Evolutionary conservation across 30 jellyfish, hydroid and myxozoan species (phyloP).

Genomic region (Aurelia aurita complex sp. Pacific): DNA sequence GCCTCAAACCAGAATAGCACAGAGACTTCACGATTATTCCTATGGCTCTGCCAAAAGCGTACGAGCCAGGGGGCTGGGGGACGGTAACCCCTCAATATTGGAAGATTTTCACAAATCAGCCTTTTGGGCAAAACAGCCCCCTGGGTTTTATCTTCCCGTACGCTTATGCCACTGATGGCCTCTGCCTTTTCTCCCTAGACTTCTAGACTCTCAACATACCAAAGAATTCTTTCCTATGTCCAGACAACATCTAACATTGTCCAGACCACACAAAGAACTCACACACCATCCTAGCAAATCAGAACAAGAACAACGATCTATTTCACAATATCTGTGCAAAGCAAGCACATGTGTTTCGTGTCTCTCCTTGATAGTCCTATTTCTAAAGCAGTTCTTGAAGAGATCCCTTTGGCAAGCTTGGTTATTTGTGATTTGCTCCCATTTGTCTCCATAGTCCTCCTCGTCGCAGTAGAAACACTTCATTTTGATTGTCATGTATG

Average conservation of each 20-base stretch:
- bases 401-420: constrained; percentile 60
- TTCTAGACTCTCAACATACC: constrained; percentile 39
- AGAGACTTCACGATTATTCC: too few relatives aligned
- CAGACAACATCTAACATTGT: constrained; percentile 67
- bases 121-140: too few relatives aligned
- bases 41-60: too few relatives aligned
- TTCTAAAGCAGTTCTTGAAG: constrained; percentile 66
- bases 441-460: constrained; percentile 71
- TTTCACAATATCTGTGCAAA: constrained; percentile 32
- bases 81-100: too few relatives aligned
- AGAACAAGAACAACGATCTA: constrained; percentile 71
- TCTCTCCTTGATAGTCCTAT: constrained; percentile 70
- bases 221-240: constrained; percentile 70
- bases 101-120: too few relatives aligned
- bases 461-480: constrained; percentile 84
- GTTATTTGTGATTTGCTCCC: constrained; percentile 70
- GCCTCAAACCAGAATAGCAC: too few relatives aligned
- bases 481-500: constrained; percentile 91
- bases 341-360: constrained; percentile 95
- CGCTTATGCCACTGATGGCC: too few relatives aligned
- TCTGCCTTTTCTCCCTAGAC: too few relatives aligned
- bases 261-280: constrained; percentile 20
- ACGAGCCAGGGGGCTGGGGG: too few relatives aligned
- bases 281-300: constrained; percentile 74
- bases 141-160: too few relatives aligned